Evolutionary conservation across 2,797 vertebrate species (phyloP).

Genomic region (Emys orbicularis): DNA sequence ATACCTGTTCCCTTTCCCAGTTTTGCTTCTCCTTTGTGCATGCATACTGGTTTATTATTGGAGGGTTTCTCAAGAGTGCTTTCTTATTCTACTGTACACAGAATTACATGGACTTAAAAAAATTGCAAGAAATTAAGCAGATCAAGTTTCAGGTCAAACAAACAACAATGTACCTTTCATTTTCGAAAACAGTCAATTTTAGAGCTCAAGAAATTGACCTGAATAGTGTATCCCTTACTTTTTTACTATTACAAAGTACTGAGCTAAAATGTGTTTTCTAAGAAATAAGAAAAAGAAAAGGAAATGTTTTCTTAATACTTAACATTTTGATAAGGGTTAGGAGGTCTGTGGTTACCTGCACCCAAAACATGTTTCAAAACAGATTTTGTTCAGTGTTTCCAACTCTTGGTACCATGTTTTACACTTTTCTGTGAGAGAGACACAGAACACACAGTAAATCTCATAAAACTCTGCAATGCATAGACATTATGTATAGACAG

Average conservation of each 20-base stretch:
- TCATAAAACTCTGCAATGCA: background rate
- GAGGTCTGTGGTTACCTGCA: background rate
- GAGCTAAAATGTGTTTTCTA: accelerated
- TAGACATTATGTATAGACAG: background rate
- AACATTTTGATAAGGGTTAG: background rate
- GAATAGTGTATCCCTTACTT: background rate
- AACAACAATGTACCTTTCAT: background rate
- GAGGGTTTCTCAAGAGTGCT: accelerated
- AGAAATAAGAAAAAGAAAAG: background rate
- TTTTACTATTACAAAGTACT: background rate
- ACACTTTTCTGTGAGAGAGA: background rate
- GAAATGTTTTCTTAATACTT: no score
- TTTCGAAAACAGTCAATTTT: background rate
- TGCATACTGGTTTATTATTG: accelerated
- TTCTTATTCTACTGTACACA: background rate
- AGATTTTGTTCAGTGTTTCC: background rate
- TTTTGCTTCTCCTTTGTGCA: background rate
- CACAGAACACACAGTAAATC: background rate
- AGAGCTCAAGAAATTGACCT: background rate
- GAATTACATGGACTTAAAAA: background rate
- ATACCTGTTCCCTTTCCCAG: background rate
- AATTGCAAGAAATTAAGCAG: no score
- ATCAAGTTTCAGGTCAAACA: background rate
- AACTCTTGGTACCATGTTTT: background rate
- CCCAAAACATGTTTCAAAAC: background rate